phyloP scores from a whole-genome alignment of 2,888 invertebrate species.

The Himalopsyche kuldschensis region DNA sequence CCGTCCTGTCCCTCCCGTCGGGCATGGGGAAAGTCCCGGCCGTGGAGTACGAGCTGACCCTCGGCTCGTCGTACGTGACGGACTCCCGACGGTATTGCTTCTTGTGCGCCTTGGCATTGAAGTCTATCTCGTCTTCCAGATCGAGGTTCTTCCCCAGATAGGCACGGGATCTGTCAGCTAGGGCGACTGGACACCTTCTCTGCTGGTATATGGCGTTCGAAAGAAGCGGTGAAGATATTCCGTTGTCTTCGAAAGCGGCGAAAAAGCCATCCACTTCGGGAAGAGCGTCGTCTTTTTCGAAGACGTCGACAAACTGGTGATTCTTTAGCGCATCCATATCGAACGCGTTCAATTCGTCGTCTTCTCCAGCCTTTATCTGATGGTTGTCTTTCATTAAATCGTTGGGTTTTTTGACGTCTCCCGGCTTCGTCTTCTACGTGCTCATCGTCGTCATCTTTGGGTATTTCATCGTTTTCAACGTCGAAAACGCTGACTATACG shows the following conservation, averaged over 20 bases:
- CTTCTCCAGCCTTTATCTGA: neutral
- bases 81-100: neutral
- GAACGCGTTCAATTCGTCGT: slow-evolving; percentile 42
- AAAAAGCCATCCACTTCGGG: slow-evolving; percentile 49
- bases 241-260: slow-evolving; percentile 41
- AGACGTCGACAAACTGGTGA: slow-evolving; percentile 47
- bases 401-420: neutral
- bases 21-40: slow-evolving; percentile 59
- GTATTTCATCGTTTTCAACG: neutral
- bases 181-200: slow-evolving; percentile 42
- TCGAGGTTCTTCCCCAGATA: slow-evolving; percentile 37
- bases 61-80: slow-evolving; percentile 38
- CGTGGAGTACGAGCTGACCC: slow-evolving; percentile 52
- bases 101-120: neutral
- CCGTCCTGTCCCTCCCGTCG: slow-evolving; percentile 46
- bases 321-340: slow-evolving; percentile 58
- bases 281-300: slow-evolving; percentile 50
- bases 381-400: neutral
- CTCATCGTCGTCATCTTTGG: neutral
- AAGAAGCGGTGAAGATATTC: slow-evolving; percentile 47
- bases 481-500: neutral
- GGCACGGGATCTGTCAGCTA: slow-evolving; percentile 40
- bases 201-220: slow-evolving; percentile 44
- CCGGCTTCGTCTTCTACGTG: slow-evolving; percentile 13
- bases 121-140: slow-evolving; percentile 32